Evolutionary conservation across 1,140 invertebrate genomes (phyloP), one percentile per base, ranked within the genome.

Genomic region (Trichomalopsis sarcophagae): DNA sequence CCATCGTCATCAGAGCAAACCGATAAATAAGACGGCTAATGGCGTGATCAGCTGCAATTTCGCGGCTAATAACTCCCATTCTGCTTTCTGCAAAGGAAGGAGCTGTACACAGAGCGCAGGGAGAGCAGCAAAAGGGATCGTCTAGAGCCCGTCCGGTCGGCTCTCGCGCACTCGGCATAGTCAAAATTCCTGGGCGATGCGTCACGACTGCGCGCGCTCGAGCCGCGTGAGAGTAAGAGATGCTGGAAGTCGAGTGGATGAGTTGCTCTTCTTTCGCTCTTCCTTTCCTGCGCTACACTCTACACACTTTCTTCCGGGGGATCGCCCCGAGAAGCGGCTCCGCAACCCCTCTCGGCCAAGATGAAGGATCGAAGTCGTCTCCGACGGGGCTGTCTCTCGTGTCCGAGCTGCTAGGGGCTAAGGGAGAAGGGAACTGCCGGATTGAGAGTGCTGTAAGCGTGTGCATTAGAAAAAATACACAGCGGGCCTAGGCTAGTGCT

Each of bases 1-100:
- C 55, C 33, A 40, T 23, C 50, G 68, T 81, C 66, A 71, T 81
- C 66, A 71, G 44, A 69, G 36, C 23, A 71, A 27, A 47, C n/a
- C 36, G 44, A 81, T 74, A 50, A 81, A 74, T 74, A 55, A 74
- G 13, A 23, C 13, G 17, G 55, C 27, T 74, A 81, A 74, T 81
- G 44, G 14, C 69, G 44, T 74, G 44, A 81, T 81, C 40, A 30
- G 33, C 14, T 73, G 69, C 69, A 74, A 81, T 81, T 73, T 84
- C 79, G 66, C 11, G 40, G 55, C 30, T 17, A 55, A 40, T 62
- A 62, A 23, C n/a, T 21, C 50, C 55, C 5, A 1, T 62, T 5
- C 55, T 27, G 27, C 27, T 36, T 21, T 62, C 55, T n/a, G 55
- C 2, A 62, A 17, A 62, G 17, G 21, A 62, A 62, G 55, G 21